Conservation (phyloP, 37 sponge, comb jelly and placozoan species). For the Hexactinellida sp. region DNA sequence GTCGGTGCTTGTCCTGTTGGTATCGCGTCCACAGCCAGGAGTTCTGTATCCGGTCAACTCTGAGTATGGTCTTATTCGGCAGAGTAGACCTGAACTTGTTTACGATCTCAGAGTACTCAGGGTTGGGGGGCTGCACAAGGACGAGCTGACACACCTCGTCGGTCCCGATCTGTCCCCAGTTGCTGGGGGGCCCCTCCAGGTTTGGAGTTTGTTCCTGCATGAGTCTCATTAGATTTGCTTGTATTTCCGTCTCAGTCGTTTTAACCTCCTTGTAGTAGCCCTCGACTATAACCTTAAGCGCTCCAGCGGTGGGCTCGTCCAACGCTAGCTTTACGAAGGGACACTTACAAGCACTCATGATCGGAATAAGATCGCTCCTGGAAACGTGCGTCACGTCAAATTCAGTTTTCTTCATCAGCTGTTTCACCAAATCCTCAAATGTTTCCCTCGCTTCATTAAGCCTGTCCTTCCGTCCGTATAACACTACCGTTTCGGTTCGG, state of each 20-base stretch:
- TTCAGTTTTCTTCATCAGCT: background rate
- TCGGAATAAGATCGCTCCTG: background rate
- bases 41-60: slow-evolving; percentile 56
- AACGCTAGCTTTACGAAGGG: background rate
- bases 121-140: background rate
- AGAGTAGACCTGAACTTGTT: slow-evolving; percentile 34
- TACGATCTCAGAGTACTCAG: slow-evolving; percentile 36
- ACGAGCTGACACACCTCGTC: background rate
- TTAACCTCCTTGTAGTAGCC: background rate
- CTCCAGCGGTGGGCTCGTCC: background rate
- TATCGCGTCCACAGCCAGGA: slow-evolving; percentile 59
- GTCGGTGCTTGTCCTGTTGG: slow-evolving; percentile 26
- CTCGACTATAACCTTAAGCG: background rate
- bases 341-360: background rate
- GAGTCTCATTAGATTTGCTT: background rate
- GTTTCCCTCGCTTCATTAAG: background rate
- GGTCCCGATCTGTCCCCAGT: background rate
- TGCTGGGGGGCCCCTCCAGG: background rate
- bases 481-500: background rate
- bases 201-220: background rate
- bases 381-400: background rate
- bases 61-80: background rate
- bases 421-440: background rate
- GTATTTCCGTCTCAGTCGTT: background rate
- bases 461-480: background rate